These are phyloP conservation scores for Yoshiicerus persimilis DNA, from an alignment of 1,140 invertebrate species.

Conservation along the genomic window DNA sequence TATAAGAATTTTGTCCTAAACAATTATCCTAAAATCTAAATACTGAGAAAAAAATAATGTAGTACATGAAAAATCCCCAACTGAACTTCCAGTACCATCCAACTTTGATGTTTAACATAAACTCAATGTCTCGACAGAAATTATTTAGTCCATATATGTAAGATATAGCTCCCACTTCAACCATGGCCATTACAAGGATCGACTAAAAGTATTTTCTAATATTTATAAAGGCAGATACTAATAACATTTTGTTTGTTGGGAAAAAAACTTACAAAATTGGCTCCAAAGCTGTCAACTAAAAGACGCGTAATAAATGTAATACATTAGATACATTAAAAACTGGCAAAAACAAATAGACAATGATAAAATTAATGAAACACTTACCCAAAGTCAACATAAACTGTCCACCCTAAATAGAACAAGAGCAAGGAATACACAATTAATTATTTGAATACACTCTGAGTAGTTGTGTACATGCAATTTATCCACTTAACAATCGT, in stretches of 20 bases:
- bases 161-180: conserved; percentile 22
- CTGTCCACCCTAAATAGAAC: background rate
- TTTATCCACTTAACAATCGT: too few relatives aligned
- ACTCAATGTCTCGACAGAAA: conserved; percentile 39
- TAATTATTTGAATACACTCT: too few relatives aligned
- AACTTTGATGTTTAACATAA: conserved; percentile 35
- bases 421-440: too few relatives aligned
- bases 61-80: conserved; percentile 34
- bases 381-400: conserved; percentile 1
- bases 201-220: conserved; percentile 53
- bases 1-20: background rate
- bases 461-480: too few relatives aligned
- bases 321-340: too few relatives aligned
- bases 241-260: too few relatives aligned
- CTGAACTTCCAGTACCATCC: conserved; percentile 55
- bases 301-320: background rate
- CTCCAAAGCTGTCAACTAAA: conserved; percentile 49
- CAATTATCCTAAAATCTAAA: too few relatives aligned
- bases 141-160: conserved; percentile 43
- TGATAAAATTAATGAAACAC: background rate
- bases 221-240: too few relatives aligned
- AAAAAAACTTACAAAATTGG: background rate
- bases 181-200: conserved; percentile 72
- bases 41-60: too few relatives aligned
- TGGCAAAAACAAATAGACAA: too few relatives aligned